These are phyloP conservation scores for Epinephelus cyanopodus DNA, from an alignment of 2,113 vertebrate species.

Conservation along the genomic window DNA sequence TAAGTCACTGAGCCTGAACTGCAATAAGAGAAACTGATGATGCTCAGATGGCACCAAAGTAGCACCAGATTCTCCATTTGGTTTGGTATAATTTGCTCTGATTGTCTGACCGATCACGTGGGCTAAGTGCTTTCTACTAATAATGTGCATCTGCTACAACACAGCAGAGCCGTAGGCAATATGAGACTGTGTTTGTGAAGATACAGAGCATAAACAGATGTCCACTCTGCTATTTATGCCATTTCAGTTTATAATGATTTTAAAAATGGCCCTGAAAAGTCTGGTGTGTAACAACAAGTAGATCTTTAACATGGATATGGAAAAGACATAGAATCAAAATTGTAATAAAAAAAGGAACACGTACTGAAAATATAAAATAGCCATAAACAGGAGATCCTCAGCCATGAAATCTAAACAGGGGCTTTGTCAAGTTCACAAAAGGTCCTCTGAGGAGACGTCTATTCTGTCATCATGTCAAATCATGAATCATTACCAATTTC, in stretches of 20 bases:
- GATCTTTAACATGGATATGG: not conserved
- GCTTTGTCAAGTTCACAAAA: not conserved
- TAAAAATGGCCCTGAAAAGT: not conserved
- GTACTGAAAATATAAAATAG: not conserved
- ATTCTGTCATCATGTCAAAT: constrained; percentile 7
- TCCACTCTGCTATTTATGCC: not conserved
- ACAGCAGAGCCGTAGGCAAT: not conserved
- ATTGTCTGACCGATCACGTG: not conserved
- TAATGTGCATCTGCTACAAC: not conserved
- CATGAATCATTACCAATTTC: not conserved
- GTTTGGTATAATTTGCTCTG: not conserved
- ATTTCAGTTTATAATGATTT: not conserved
- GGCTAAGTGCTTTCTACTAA: not conserved
- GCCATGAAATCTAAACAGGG: not conserved
- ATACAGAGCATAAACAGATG: not conserved
- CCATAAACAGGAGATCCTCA: not conserved
- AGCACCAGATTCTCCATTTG: not conserved
- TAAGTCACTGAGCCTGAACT: not conserved
- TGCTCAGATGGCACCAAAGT: not conserved
- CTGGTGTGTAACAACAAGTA: not conserved
- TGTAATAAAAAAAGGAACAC: not conserved
- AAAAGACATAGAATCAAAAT: not conserved
- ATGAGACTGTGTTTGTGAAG: not conserved
- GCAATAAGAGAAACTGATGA: not conserved
- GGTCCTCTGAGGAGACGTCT: not conserved